Evolutionary conservation across 2,797 vertebrate genomes (phyloP), one percentile per base, ranked within the genome.

Genomic region (Spinibarbus caldwelli): DNA sequence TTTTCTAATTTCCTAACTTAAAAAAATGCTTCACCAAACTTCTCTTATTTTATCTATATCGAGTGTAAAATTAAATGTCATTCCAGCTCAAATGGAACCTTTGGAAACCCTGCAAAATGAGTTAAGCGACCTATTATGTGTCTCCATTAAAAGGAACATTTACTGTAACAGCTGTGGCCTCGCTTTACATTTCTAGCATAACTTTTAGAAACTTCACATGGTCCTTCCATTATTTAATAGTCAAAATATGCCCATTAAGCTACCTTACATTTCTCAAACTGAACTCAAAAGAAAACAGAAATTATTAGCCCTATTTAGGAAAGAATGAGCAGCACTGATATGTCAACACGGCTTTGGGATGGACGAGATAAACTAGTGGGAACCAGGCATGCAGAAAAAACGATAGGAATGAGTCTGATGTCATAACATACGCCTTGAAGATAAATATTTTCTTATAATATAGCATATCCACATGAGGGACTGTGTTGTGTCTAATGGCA

Each of bases 381-480:
- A 47, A 62, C 41, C 70, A 70, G 70, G 19, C 38, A 21, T 59
- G 54, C 54, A 49, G 59, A 29, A 59, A 59, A 79, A n/a, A 43
- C 12, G 6, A 29, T 52, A 72, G 26, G 66, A 85, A 87, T 36
- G 66, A 34, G 79, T 34, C 21, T 87, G 82, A 82, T 88, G 82
- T 82, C 87, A 82, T 85, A 83, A 78, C 21, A 84, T 19, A 73
- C 1, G 7, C 31, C 31, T 80, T 54, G 36, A 57, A 78, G 73
- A 85, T 78, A 84, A 85, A 88, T 77, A 84, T 88, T 88, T 86
- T 82, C 71, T 82, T 84, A 77, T 78, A 86, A 71, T 43, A 82
- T 64, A 76, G 52, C 64, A 71, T 71, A 71, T 78, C 64, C 71
- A 84, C 66, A 84, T 54, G 62, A 80, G 66, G 62, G 59, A 68